Evolutionary conservation across 2,113 vertebrate species (phyloP).

Genomic region (Dromas ardeola): DNA sequence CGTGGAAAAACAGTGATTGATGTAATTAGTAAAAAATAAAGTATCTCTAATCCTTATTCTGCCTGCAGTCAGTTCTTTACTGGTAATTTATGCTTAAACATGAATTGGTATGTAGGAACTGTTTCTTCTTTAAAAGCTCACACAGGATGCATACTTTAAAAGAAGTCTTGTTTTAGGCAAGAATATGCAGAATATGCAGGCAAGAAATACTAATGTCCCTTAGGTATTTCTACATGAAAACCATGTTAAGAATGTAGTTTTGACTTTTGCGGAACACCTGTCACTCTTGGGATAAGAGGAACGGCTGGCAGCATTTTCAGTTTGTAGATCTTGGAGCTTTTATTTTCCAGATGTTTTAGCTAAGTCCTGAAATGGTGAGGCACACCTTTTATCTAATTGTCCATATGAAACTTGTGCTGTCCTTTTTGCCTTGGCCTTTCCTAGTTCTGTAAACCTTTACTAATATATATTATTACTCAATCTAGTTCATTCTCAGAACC

Average conservation of each 20-base stretch:
- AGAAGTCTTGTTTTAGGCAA: background rate
- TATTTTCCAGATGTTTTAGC: background rate
- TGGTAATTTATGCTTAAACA: background rate
- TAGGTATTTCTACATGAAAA: background rate
- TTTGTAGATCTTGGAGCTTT: background rate
- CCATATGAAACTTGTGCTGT: background rate
- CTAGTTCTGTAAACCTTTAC: background rate
- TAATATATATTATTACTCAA: background rate
- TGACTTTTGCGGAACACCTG: background rate
- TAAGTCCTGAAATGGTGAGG: background rate
- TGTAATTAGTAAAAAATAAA: constrained; percentile 70
- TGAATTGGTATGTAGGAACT: background rate
- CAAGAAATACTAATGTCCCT: background rate
- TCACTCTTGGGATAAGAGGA: background rate
- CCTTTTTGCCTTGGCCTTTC: background rate
- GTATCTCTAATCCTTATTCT: background rate
- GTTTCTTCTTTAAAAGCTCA: background rate
- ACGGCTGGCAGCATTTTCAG: background rate
- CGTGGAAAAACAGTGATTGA: constrained; percentile 92
- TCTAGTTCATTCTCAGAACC: background rate
- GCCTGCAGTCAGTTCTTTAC: background rate
- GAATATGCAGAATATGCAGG: too few species aligned
- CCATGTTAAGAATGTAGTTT: background rate
- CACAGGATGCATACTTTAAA: background rate
- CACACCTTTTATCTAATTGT: background rate